Percentiles rank a stretch among this genome's conserved stretches.
phyloP scores from a whole-genome alignment of 1,140 invertebrate species.

The Monomorium pharaonis region DNA sequence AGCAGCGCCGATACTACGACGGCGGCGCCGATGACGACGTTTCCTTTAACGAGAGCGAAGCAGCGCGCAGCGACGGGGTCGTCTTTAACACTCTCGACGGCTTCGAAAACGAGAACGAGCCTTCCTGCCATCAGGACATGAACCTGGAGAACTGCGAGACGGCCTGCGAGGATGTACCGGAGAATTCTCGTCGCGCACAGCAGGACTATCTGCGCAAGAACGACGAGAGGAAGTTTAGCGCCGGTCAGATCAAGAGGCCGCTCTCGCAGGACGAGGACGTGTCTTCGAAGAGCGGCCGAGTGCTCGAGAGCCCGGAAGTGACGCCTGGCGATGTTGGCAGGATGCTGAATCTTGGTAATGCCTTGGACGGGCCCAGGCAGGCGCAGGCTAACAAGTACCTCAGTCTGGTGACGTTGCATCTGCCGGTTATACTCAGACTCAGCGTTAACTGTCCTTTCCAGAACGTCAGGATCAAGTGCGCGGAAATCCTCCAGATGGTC shows the following conservation, averaged over 20 bases:
- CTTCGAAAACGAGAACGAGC: slow-evolving; percentile 78
- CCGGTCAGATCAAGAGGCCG: slow-evolving; percentile 80
- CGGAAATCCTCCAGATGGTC: slow-evolving; percentile 86
- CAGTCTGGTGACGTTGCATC: slow-evolving; percentile 86
- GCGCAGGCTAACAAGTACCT: slow-evolving; percentile 85
- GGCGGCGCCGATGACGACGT: slow-evolving; percentile 70
- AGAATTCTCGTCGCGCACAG: slow-evolving; percentile 65
- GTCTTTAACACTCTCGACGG: slow-evolving; percentile 84
- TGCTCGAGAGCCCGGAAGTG: slow-evolving; percentile 79
- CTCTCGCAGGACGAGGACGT: slow-evolving; percentile 81
- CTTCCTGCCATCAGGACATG: slow-evolving; percentile 59
- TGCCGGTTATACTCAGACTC: slow-evolving; percentile 86
- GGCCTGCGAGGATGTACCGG: slow-evolving; percentile 63
- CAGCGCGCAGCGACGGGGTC: slow-evolving; percentile 73
- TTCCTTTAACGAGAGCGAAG: slow-evolving; percentile 69
- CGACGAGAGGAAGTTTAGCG: slow-evolving; percentile 78
- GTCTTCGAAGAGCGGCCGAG: slow-evolving; percentile 77
- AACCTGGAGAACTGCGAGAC: slow-evolving; percentile 64
- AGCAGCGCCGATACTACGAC: slow-evolving; percentile 66
- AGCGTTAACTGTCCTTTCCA: slow-evolving; percentile 87
- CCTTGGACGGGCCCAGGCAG: slow-evolving; percentile 83
- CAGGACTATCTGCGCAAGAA: slow-evolving; percentile 78
- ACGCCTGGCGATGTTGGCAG: slow-evolving; percentile 83
- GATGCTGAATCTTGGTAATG: slow-evolving; percentile 83
- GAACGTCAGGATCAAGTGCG: slow-evolving; percentile 86